A percentile compares a stretch with the other conserved stretches of the same genome.
These are phyloP conservation scores for Epinephelus awoara DNA, from an alignment of 2,797 vertebrate species.

Conservation along the genomic window DNA sequence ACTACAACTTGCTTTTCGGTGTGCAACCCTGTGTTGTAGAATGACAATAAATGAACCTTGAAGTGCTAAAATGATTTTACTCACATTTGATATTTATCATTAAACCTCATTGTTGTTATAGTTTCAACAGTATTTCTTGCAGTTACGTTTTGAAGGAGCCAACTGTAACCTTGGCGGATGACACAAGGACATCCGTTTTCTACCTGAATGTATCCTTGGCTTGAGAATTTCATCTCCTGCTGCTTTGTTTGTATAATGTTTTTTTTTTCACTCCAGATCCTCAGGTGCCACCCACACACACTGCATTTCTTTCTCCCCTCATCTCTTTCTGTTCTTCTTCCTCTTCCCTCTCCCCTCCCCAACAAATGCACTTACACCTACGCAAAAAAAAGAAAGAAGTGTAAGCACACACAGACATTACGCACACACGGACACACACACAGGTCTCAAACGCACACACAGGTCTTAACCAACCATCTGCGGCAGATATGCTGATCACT, in stretches of 20 bases:
- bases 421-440: conserved; percentile 43
- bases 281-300: conserved; percentile 82
- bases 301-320: conserved; percentile 66
- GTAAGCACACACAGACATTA: conserved; percentile 24
- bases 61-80: conserved; percentile 3
- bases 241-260: conserved; percentile 81
- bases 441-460: conserved; percentile 32
- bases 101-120: conserved; percentile 15
- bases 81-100: conserved; percentile 10
- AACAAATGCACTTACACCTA: conserved; percentile 74
- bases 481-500: conserved; percentile 65
- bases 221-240: conserved; percentile 76
- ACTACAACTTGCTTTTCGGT: no score
- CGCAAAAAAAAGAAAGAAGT: conserved; percentile 51
- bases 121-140: conserved; percentile 19
- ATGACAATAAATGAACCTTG: no score
- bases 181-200: conserved; percentile 65
- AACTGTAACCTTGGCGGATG: conserved; percentile 50
- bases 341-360: conserved; percentile 50
- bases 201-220: conserved; percentile 80
- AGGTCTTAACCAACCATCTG: conserved; percentile 61
- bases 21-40: no score
- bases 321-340: conserved; percentile 56
- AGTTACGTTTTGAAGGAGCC: conserved; percentile 27
- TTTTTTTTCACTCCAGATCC: conserved; percentile 82